Evolutionary conservation across 2,888 invertebrate genomes (phyloP).

Genomic region (Orthonychiurus folsomi): DNA sequence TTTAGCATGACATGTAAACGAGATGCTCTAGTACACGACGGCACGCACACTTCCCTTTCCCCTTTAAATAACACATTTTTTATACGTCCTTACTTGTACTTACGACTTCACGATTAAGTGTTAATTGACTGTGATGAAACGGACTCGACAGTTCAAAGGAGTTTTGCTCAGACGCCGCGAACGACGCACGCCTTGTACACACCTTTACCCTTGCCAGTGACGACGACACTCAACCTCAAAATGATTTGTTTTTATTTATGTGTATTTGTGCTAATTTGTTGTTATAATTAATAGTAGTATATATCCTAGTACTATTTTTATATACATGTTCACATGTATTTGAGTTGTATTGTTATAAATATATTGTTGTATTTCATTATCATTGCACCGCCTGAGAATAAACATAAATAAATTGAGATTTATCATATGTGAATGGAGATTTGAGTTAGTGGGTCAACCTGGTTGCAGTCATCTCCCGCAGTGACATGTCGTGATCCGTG

Average conservation of each 20-base stretch:
- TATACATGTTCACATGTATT: neutral
- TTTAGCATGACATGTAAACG: too few relatives aligned
- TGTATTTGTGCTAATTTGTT: neutral
- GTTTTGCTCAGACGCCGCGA: constrained; percentile 1
- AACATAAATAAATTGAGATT: neutral
- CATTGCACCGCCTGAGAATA: neutral
- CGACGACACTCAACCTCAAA: neutral
- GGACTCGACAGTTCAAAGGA: neutral
- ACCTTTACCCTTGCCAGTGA: neutral
- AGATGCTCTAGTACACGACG: too few relatives aligned
- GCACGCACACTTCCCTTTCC: too few relatives aligned
- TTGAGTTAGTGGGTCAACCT: neutral
- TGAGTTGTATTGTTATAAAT: neutral
- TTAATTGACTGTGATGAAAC: constrained; percentile 1
- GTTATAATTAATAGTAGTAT: neutral
- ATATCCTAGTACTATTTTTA: neutral
- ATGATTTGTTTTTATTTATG: neutral
- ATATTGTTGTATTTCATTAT: neutral
- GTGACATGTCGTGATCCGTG: too few relatives aligned
- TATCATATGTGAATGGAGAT: too few relatives aligned
- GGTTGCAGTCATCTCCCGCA: neutral
- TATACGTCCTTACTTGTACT: neutral
- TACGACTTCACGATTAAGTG: neutral
- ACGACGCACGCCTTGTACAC: neutral
- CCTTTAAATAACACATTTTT: too few relatives aligned